Conservation (phyloP, 2,113 vertebrate species). For the Plectropomus leopardus region DNA sequence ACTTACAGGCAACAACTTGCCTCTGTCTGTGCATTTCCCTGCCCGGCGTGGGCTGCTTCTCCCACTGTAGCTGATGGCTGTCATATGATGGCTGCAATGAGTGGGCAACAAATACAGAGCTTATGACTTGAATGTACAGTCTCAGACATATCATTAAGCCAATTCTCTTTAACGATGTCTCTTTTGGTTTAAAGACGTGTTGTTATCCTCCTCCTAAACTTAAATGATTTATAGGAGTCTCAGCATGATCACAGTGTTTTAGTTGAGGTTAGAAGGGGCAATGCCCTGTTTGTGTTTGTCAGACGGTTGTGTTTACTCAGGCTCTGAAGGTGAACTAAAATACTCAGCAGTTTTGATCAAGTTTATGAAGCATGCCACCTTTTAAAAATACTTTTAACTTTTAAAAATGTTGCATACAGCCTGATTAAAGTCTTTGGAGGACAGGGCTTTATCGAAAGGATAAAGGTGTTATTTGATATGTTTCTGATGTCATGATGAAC, state of each 20-base stretch:
- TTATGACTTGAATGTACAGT: slow-evolving; percentile 61
- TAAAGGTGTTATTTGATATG: not conserved
- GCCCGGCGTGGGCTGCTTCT: slow-evolving; percentile 24
- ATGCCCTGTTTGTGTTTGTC: slow-evolving; percentile 54
- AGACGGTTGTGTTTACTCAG: slow-evolving; percentile 43
- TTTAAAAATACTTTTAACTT: slow-evolving; percentile 7
- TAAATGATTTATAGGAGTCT: slow-evolving; percentile 67
- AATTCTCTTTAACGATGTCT: slow-evolving; percentile 74
- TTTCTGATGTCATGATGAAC: not conserved
- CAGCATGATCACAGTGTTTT: slow-evolving; percentile 70
- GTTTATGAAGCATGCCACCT: slow-evolving; percentile 15
- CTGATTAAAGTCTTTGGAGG: not conserved
- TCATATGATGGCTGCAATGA: slow-evolving; percentile 48
- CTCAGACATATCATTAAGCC: slow-evolving; percentile 74
- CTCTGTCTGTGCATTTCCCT: slow-evolving; percentile 29
- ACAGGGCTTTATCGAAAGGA: too few species aligned
- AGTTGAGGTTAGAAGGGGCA: slow-evolving; percentile 53
- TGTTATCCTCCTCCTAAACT: slow-evolving; percentile 62
- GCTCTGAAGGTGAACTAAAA: slow-evolving; percentile 37
- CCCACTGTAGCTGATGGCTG: slow-evolving; percentile 48
- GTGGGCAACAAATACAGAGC: slow-evolving; percentile 66
- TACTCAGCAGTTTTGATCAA: slow-evolving; percentile 5
- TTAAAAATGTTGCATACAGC: not conserved
- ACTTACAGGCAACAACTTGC: slow-evolving; percentile 53
- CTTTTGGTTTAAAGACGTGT: slow-evolving; percentile 55